Base-by-base conservation (phyloP, 1,140 invertebrate species). In the Zaprionus inermis region DNA sequence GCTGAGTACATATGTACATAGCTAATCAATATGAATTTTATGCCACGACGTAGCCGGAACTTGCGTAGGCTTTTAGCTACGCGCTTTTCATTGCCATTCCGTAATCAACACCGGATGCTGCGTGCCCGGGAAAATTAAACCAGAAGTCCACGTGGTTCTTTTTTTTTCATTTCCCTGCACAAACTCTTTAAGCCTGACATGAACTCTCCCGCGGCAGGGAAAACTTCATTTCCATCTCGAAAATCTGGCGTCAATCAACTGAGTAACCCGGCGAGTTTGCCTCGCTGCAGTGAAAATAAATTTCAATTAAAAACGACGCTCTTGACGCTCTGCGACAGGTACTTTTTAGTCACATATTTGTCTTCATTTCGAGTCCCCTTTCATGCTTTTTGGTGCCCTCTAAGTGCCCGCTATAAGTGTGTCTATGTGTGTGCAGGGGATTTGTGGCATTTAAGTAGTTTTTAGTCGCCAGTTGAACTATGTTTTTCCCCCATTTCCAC, bases 61-160 rank as follows among this genome's bases (percentile, higher is more conserved):
- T 56, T 14, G 30, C n/a, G 20, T 36, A 38, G 30, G 38, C 38
- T 57, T 57, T 24, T n/a, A 46, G 34, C 67, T 22, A 38, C 55
- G 30, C 55, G 18, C n/a, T 57, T 69, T 64, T 73, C 58, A 38
- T 72, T 64, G 51, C 59, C 51, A 46, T 56, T 63, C 22, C 55
- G 72, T 74, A 88, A 86, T 86, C 84, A 88, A 82, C 83, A 86
- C 76, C 83, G 83, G 83, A 86, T 88, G 66, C 76, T 88, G 82
- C 79, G 83, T 86, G 79, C 83, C 83, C 63, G 67, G 75, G 75
- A 63, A 85, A 85, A 85, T 86, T 79, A 85, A 86, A 76, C 67
- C 63, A 34, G 32, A 49, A 22, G 28, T 55, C 76, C 79, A 88
- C 70, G 73, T 82, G 83, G 60, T 52, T 72, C 66, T 36, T 44